Base-by-base conservation (phyloP, 1,140 invertebrate genomes). In the Lasioglossum baleicum region DNA sequence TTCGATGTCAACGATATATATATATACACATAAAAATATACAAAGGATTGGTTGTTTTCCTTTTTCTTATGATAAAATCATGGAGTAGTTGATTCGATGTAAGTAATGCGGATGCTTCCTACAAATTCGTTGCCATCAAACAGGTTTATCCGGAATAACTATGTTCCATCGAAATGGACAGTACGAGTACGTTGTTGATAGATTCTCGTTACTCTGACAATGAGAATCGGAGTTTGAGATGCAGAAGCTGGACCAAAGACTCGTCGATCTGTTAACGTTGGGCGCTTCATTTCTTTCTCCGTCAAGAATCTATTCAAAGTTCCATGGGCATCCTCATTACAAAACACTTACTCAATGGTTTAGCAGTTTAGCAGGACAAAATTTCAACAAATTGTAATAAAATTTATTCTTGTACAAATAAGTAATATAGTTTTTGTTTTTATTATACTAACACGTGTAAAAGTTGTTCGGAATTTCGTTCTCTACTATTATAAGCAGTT, bases 341-440 rank as follows among this genome's bases (percentile, higher is more conserved):
- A 69, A 22, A 40, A 73, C 44, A 56, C 6, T 40, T 75, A 75
- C 58, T 53, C 65, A 26, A 8, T 69, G 20, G 69, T 81, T 81
- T 44, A 63, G 44, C n/a, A 51, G 69, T 81, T 81, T 44, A 63
- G 44, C n/a, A 51, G 13, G 40, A 64, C 48, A 64, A 63, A 63
- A 69, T 81, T 69, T 81, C 51, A n/a, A 53, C 26, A 53, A 76
- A 72, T 64, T 76, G 65, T 81, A 81, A 76, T 76, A 81, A 81
- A 81, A 76, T 48, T 44, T 81, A 79, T 79, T 69, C 66, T 81
- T 76, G 73, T 76, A 64, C 65, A 75, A 73, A 76, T 53, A 76
- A 69, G 65, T 68, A 63, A 63, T 44, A 56, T n/a, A 76, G 22
- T 75, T 75, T 76, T 35, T 63, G 73, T 81, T 76, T 61, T 60